Evolutionary conservation across 1,140 invertebrate species (phyloP).

Genomic region (Octopus bimaculoides): DNA sequence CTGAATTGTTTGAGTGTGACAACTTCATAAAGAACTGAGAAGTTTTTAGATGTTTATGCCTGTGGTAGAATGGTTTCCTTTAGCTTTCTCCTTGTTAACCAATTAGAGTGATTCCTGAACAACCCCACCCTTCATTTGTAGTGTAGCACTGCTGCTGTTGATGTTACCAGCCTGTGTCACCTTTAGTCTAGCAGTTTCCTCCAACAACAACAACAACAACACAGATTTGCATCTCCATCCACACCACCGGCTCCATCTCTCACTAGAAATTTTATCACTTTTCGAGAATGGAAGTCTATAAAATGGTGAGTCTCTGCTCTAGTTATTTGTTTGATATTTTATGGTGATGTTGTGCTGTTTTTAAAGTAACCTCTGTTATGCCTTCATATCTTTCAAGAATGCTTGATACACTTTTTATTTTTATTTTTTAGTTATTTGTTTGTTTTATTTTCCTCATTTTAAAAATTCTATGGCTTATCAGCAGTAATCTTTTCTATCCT

Average conservation of each 20-base stretch:
- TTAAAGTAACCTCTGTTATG: neutral
- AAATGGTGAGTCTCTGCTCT: constrained; percentile 6
- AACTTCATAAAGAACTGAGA: no score
- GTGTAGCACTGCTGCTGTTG: constrained; percentile 7
- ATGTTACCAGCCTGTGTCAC: neutral
- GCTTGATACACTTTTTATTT: no score
- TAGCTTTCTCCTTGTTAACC: no score
- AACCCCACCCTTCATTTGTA: neutral
- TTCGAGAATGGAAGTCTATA: constrained; percentile 2
- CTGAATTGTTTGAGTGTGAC: no score
- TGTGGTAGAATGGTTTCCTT: no score
- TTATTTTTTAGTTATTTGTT: no score
- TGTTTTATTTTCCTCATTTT: no score
- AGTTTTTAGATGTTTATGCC: no score
- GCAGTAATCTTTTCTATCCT: no score
- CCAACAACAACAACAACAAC: neutral
- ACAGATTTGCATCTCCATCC: neutral
- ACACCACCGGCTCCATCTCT: neutral
- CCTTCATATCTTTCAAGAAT: no score
- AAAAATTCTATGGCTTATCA: no score
- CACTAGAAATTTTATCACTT: neutral
- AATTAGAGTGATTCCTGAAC: no score
- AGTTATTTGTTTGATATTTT: neutral
- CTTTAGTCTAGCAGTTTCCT: neutral
- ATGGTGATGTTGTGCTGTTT: neutral